phyloP scores from a whole-genome alignment of 2,888 invertebrate genomes.

The Phalera bucephala region DNA sequence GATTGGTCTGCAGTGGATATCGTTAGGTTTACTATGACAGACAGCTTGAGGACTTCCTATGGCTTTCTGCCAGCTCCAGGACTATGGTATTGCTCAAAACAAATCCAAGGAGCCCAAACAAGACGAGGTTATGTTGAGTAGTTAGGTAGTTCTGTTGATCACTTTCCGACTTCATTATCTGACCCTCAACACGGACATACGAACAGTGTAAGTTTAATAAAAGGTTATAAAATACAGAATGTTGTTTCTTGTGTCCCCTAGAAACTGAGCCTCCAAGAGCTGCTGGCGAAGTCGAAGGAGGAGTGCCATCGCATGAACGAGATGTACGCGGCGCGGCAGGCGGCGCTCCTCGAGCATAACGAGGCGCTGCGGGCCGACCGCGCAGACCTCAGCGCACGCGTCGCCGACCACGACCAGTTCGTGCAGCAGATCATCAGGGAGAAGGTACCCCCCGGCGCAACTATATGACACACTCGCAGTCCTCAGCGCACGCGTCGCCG shows the following conservation, averaged over 20 bases:
- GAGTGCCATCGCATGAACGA: slow-evolving; percentile 77
- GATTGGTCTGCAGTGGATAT: not conserved
- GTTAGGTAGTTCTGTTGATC: too few species aligned
- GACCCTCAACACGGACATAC: too few species aligned
- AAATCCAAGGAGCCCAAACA: too few species aligned
- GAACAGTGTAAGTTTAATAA: too few species aligned
- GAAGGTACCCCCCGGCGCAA: slow-evolving; percentile 43
- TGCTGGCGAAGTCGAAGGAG: slow-evolving; percentile 60
- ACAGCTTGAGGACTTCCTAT: too few species aligned
- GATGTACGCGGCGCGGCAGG: slow-evolving; percentile 69
- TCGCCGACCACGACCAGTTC: slow-evolving; percentile 62
- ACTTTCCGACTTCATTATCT: too few species aligned
- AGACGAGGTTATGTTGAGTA: too few species aligned
- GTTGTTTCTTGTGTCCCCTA: slow-evolving; percentile 25
- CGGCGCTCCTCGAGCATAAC: slow-evolving; percentile 58
- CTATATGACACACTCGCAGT: not conserved
- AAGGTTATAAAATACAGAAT: too few species aligned
- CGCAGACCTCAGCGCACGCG: slow-evolving; percentile 50
- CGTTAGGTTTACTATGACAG: too few species aligned
- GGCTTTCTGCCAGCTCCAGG: too few species aligned
- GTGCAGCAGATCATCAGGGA: slow-evolving; percentile 65
- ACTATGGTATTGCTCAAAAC: too few species aligned
- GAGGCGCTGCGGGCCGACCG: slow-evolving; percentile 54
- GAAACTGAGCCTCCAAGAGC: slow-evolving; percentile 65
- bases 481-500: slow-evolving; percentile 48